Percentiles rank a stretch among this genome's conserved stretches.
Conservation (phyloP, 2,888 invertebrate species). For the Tolmerus cingulatus region DNA sequence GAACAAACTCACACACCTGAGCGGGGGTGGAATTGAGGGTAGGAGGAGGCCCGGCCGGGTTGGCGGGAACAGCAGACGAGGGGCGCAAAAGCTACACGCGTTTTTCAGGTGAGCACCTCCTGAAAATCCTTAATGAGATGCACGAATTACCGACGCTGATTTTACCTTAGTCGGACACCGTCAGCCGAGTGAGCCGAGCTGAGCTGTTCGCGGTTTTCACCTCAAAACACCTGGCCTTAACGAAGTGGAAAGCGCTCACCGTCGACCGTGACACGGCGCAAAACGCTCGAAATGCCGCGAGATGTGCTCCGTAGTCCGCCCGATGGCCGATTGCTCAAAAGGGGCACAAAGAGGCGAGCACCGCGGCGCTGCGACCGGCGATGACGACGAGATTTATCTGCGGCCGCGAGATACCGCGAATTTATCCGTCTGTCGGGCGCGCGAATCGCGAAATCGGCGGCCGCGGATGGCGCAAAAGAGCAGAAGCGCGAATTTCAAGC, state of each 20-base stretch:
- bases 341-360: not conserved
- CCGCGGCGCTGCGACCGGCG: not conserved
- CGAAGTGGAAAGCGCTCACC: constrained; percentile 15
- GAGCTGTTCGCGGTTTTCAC: not conserved
- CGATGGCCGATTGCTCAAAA: not conserved
- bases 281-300: not conserved
- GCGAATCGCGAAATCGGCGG: not conserved
- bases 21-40: not conserved
- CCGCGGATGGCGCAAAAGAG: not conserved
- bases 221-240: constrained; percentile 11
- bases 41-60: not conserved
- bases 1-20: not conserved
- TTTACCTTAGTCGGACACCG: not conserved
- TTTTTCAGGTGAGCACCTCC: not conserved
- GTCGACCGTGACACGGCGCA: not conserved
- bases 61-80: not conserved
- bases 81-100: not conserved
- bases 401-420: not conserved
- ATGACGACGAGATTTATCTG: not conserved
- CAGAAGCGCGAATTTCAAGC: constrained; percentile 41
- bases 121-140: constrained; percentile 24
- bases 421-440: not conserved
- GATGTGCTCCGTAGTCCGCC: not conserved
- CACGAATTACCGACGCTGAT: not conserved
- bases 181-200: not conserved